Percentiles rank a stretch among this genome's conserved stretches.
These are phyloP conservation scores for Dendrolimus houi DNA, from an alignment of 2,888 invertebrate genomes.

Conservation along the genomic window DNA sequence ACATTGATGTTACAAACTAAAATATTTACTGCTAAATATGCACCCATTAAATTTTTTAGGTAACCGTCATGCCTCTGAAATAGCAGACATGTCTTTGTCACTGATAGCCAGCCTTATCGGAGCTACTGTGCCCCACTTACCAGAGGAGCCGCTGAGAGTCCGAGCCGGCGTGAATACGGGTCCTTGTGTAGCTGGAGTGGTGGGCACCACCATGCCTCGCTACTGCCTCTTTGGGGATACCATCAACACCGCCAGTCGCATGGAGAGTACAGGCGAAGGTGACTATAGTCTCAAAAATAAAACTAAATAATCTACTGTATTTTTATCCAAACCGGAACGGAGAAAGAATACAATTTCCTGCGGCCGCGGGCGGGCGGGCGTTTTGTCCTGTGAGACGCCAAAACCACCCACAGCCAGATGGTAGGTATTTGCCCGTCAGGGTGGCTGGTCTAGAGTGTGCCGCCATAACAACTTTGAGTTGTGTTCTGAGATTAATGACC, in stretches of 20 bases:
- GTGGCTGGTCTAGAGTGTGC: neutral
- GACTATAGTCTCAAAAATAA: constrained; percentile 2
- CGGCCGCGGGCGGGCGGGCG: neutral
- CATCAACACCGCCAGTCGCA: constrained; percentile 79
- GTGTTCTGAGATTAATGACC: neutral
- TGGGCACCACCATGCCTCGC: constrained; percentile 78
- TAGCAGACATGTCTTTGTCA: constrained; percentile 78
- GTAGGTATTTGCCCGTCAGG: neutral
- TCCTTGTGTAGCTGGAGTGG: constrained; percentile 79
- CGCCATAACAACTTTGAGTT: neutral
- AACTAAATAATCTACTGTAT: neutral
- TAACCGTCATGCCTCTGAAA: constrained; percentile 75
- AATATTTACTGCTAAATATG: too few species aligned
- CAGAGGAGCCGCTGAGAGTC: constrained; percentile 61
- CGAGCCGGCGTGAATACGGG: constrained; percentile 79
- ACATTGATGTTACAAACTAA: too few species aligned
- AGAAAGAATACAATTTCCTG: neutral
- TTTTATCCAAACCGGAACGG: neutral
- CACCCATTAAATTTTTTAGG: constrained; percentile 34
- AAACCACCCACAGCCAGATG: neutral
- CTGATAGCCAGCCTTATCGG: constrained; percentile 67
- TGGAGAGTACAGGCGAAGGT: constrained; percentile 78
- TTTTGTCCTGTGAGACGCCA: neutral
- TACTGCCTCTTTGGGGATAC: constrained; percentile 79
- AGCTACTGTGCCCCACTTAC: constrained; percentile 73